A percentile compares a stretch with the other conserved stretches of the same genome.
These are phyloP conservation scores for Dasysyrphus albostriatus DNA, from an alignment of 2,888 invertebrate species.

Conservation along the genomic window DNA sequence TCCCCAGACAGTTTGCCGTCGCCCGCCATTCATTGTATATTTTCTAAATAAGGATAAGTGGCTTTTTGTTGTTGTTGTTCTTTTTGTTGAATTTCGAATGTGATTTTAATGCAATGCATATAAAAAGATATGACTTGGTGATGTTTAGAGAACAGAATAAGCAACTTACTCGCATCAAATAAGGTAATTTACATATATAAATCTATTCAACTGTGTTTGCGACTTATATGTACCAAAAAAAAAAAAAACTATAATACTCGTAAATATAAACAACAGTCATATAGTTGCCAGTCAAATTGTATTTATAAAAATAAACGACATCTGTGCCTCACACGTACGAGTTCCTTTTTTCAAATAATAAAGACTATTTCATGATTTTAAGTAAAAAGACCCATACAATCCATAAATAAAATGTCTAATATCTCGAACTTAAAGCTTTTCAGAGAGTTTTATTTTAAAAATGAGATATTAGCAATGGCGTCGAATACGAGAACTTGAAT, in stretches of 20 bases:
- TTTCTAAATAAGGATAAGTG: slow-evolving; percentile 31
- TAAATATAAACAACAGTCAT: slow-evolving; percentile 5
- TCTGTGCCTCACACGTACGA: too few species aligned
- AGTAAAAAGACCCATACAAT: too few species aligned
- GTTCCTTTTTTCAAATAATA: too few species aligned
- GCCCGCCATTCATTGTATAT: not conserved
- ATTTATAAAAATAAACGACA: too few species aligned
- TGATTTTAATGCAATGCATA: slow-evolving; percentile 14
- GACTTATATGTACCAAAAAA: not conserved
- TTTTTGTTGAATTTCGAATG: not conserved
- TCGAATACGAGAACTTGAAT: too few species aligned
- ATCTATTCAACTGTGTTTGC: not conserved
- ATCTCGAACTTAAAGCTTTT: too few species aligned
- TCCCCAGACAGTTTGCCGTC: not conserved
- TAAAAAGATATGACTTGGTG: not conserved
- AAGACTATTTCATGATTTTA: too few species aligned
- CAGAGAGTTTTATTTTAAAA: too few species aligned
- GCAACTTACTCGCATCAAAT: slow-evolving; percentile 7
- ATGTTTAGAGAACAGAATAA: not conserved
- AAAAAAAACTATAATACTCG: not conserved
- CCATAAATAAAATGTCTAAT: too few species aligned
- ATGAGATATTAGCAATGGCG: too few species aligned
- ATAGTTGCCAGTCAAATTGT: not conserved
- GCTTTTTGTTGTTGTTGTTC: not conserved
- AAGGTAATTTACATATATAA: slow-evolving; percentile 20